Evolutionary conservation across 2,888 invertebrate species (phyloP).

Genomic region (Eretmocerus hayati): DNA sequence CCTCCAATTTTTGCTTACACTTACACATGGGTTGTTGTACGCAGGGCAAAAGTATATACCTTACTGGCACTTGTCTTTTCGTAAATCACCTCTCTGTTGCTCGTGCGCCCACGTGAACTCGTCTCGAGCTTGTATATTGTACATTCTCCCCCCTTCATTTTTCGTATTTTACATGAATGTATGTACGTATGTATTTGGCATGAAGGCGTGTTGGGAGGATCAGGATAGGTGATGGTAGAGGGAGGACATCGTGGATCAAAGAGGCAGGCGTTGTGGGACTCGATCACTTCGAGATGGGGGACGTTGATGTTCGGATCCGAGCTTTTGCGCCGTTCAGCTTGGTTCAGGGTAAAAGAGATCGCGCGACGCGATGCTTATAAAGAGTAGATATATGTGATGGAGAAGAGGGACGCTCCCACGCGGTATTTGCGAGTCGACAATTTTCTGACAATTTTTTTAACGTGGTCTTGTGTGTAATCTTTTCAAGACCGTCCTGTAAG

Average conservation of each 20-base stretch:
- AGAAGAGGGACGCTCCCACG: too few species aligned
- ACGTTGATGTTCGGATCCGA: background rate
- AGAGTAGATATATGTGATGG: too few species aligned
- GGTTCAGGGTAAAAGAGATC: too few species aligned
- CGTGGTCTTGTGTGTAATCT: too few species aligned
- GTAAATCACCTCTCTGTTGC: conserved; percentile 21
- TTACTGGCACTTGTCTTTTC: conserved; percentile 29
- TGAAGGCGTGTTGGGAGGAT: background rate
- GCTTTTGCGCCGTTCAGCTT: too few species aligned
- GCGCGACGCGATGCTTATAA: too few species aligned
- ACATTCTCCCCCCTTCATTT: too few species aligned
- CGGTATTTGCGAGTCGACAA: too few species aligned
- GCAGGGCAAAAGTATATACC: too few species aligned
- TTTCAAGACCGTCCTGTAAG: too few species aligned
- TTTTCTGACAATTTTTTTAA: too few species aligned
- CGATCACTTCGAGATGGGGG: conserved; percentile 5
- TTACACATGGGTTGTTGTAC: background rate
- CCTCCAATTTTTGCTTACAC: background rate
- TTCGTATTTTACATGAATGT: background rate
- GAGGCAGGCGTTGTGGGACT: conserved; percentile 21
- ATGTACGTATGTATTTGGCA: background rate
- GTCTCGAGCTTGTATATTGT: background rate
- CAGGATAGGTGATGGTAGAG: too few species aligned
- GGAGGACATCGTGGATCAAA: conserved; percentile 21
- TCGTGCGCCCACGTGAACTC: conserved; percentile 10